phyloP scores from a whole-genome alignment of 2,888 invertebrate genomes.

The Melikaiella ostensackeni region DNA sequence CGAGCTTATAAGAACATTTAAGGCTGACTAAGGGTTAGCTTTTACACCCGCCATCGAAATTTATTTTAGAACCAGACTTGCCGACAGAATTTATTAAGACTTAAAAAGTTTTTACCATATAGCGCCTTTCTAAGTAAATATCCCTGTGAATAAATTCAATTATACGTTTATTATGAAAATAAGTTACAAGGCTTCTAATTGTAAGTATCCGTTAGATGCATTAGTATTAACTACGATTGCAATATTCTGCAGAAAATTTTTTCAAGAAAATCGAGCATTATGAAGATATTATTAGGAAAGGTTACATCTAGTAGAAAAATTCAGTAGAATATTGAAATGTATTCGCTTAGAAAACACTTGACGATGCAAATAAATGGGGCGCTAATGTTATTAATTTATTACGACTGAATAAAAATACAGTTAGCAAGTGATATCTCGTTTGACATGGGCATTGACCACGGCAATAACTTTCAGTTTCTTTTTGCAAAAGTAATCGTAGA shows the following conservation, averaged over 20 bases:
- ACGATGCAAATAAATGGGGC: neutral
- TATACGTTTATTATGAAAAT: no score
- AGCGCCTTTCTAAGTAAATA: no score
- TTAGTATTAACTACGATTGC: no score
- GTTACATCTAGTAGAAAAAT: neutral
- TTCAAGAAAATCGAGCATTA: no score
- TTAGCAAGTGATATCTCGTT: constrained; percentile 22
- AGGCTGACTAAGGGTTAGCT: neutral
- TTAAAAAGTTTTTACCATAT: neutral
- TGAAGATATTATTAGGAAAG: neutral
- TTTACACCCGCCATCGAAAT: constrained; percentile 14
- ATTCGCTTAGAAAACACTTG: neutral
- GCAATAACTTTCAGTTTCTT: constrained; percentile 7
- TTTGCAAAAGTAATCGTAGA: constrained; percentile 25
- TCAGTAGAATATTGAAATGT: neutral
- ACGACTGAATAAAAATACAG: constrained; percentile 1
- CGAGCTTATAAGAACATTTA: neutral
- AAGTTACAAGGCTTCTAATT: no score
- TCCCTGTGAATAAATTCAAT: no score
- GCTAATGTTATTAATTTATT: constrained; percentile 22
- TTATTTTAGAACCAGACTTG: neutral
- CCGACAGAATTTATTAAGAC: neutral
- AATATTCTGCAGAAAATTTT: no score
- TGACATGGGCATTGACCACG: constrained; percentile 17
- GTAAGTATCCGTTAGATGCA: neutral